Percentiles rank a stretch among this genome's conserved stretches.
phyloP scores from a whole-genome alignment of 1,140 invertebrate genomes.

The Caenorhabditis inopinata region DNA sequence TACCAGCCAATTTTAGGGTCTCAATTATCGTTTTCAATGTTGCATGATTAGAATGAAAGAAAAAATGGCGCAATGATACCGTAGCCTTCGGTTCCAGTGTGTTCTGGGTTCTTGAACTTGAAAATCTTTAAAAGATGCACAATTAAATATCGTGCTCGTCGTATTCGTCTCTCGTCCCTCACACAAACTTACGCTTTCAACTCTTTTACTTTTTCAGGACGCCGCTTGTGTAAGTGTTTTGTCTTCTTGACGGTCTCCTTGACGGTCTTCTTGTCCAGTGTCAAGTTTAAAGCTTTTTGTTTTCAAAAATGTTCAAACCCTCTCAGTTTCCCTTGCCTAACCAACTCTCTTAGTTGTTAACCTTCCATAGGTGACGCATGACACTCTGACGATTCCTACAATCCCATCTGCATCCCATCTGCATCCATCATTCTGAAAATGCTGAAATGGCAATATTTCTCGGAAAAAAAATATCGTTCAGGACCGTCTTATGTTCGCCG shows the following conservation, averaged over 20 bases:
- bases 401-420: too few relatives aligned
- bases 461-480: constrained; percentile 46
- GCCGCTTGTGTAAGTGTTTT: constrained; percentile 54
- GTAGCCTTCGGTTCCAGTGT: too few relatives aligned
- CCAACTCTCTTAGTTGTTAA: constrained; percentile 2
- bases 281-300: constrained; percentile 43
- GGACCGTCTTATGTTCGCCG: constrained; percentile 64
- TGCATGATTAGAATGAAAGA: background rate
- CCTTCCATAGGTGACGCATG: background rate
- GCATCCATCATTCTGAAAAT: too few relatives aligned
- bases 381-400: too few relatives aligned
- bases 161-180: too few relatives aligned
- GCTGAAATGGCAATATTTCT: background rate
- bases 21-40: too few relatives aligned
- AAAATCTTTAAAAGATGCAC: too few relatives aligned
- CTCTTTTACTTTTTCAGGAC: constrained; percentile 52
- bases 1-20: too few relatives aligned
- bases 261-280: constrained; percentile 42
- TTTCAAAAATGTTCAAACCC: background rate
- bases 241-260: too few relatives aligned
- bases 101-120: too few relatives aligned
- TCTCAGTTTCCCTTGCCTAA: background rate
- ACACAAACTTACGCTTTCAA: too few relatives aligned
- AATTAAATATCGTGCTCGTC: too few relatives aligned
- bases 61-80: background rate